Conservation (phyloP, 2,797 vertebrate genomes). For the Spinus olivaceus region DNA sequence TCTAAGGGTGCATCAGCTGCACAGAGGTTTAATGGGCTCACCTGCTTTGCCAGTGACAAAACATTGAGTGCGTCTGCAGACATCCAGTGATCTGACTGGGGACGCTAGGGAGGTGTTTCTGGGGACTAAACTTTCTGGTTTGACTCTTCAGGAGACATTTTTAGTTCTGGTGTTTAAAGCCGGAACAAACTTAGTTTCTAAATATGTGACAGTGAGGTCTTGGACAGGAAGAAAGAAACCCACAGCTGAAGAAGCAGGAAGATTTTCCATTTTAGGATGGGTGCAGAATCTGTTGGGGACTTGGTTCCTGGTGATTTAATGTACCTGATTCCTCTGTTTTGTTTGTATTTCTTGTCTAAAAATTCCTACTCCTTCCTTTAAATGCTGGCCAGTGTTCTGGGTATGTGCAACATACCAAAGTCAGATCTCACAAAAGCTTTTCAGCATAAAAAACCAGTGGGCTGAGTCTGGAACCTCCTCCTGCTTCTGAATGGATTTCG, state of each 20-base stretch:
- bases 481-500: background rate
- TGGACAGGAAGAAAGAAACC: background rate
- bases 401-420: background rate
- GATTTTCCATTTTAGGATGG: background rate
- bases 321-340: background rate
- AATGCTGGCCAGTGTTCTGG: background rate
- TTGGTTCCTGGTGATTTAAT: background rate
- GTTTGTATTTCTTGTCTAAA: background rate
- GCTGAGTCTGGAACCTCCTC: background rate
- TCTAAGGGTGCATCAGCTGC: background rate
- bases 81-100: rapidly evolving
- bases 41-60: background rate
- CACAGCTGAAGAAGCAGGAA: background rate
- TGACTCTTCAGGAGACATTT: background rate
- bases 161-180: background rate
- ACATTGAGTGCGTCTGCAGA: rapidly evolving
- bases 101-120: background rate
- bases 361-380: background rate
- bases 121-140: background rate
- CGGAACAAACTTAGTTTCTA: background rate
- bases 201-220: background rate
- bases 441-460: background rate
- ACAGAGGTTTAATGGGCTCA: background rate
- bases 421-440: background rate
- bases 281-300: background rate